phyloP scores from a whole-genome alignment of 2,113 vertebrate species.

The Lota lota region DNA sequence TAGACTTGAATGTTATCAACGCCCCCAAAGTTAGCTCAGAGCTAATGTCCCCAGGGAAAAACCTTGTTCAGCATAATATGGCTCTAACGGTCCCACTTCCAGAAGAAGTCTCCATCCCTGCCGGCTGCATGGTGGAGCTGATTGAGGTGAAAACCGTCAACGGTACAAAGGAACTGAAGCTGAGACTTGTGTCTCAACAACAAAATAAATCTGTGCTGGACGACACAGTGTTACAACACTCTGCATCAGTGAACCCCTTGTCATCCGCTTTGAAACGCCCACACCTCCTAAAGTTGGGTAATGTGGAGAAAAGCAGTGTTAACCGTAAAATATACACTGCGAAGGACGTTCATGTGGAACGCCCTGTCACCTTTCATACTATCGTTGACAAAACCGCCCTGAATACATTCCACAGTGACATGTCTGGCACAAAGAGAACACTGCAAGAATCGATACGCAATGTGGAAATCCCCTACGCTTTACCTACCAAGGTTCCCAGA shows the following conservation, averaged over 20 bases:
- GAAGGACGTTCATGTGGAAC: constrained; percentile 23
- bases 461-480: constrained; percentile 23
- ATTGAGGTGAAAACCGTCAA: constrained; percentile 92
- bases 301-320: constrained; percentile 33
- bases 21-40: constrained; percentile 74
- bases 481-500: constrained; percentile 53
- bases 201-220: constrained; percentile 49
- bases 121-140: constrained; percentile 89
- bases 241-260: constrained; percentile 35
- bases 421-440: constrained; percentile 39
- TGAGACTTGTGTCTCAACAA: constrained; percentile 82
- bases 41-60: constrained; percentile 73
- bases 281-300: constrained; percentile 27
- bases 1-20: constrained; percentile 28
- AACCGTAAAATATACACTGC: constrained; percentile 42
- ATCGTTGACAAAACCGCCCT: constrained; percentile 25
- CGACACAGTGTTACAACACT: constrained; percentile 30
- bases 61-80: constrained; percentile 79
- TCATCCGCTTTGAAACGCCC: constrained; percentile 40
- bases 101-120: constrained; percentile 82
- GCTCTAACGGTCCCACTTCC: constrained; percentile 88
- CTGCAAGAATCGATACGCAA: constrained; percentile 41
- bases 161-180: constrained; percentile 84
- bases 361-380: constrained; percentile 6
- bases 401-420: constrained; percentile 30